Evolutionary conservation across 2,797 vertebrate genomes (phyloP).

Genomic region (Hoplostethus atlanticus): DNA sequence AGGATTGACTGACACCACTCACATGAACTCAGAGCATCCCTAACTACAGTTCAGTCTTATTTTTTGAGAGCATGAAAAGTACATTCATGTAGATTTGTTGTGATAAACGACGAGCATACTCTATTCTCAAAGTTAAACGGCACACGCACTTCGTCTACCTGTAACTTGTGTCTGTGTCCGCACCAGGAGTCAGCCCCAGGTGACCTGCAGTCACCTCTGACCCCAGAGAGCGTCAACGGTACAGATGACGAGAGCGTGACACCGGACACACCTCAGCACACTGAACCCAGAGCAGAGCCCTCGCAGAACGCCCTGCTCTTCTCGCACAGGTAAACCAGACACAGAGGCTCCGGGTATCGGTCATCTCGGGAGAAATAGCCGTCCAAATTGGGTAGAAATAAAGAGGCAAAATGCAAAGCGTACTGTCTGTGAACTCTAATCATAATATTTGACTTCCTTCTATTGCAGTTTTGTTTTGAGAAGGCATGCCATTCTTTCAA

Average conservation of each 20-base stretch:
- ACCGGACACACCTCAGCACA: constrained; percentile 87
- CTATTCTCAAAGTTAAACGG: no score
- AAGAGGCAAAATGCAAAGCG: not conserved
- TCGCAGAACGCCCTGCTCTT: constrained; percentile 92
- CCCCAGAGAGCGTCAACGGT: constrained; percentile 94
- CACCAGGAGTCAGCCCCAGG: constrained; percentile 93
- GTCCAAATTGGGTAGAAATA: not conserved
- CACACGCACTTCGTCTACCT: not conserved
- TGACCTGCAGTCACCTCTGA: constrained; percentile 93
- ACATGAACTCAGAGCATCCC: no score
- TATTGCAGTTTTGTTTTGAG: no score
- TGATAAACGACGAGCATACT: no score
- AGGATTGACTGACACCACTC: no score
- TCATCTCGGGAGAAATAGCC: not conserved
- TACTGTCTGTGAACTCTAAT: not conserved
- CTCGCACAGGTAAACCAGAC: constrained; percentile 91
- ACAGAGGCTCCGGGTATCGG: not conserved
- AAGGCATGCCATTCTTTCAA: no score
- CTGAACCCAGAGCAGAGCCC: constrained; percentile 89
- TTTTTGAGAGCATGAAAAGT: not conserved
- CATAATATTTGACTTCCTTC: not conserved
- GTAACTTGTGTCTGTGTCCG: not conserved
- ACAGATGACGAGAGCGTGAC: constrained; percentile 89
- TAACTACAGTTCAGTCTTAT: no score
- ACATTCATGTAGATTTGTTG: not conserved